Base-by-base conservation (phyloP, 2,797 vertebrate genomes). In the Oreonectes daqikongensis region DNA sequence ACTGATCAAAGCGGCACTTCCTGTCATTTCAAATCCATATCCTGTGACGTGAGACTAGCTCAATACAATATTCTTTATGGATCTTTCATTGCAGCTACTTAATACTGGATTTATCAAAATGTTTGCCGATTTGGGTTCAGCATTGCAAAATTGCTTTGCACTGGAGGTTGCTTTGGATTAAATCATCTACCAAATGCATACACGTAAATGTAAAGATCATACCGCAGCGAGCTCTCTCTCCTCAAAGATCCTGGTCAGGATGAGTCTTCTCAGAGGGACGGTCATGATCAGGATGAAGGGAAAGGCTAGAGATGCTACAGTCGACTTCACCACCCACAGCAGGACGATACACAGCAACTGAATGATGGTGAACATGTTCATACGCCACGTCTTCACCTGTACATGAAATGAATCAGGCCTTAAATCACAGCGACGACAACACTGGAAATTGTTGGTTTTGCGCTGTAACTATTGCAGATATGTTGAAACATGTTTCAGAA, bases 241-340 rank as follows among this genome's bases (percentile, higher is more conserved):
- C 2, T 96, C 93, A 86, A 99, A 99, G 85, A 99, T 93, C 85
- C 91, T 91, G 72, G 96, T 94, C 86, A 99, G 94, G 79, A 99
- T 76, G 59, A 96, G 94, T 73, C 94, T 95, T 64, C 98, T 93
- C 81, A 99, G 91, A 1, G 98, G 97, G 81, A 99, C 97, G 0
- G 98, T 99, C 93, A 99, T 95, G 91, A 99, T 96, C 86, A 99
- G 94, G 89, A 99, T 90, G 50, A 99, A 99, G 80, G 98, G 98
- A 84, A 99, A 99, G 12, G 98, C 98, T 84, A 99, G 88, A 0
- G 98, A 99, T 24, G 93, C 96, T 53, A 89, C 94, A 0, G 97
- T 98, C 30, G 97, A 99, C 89, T 99, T 99, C 79, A 99, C 95
- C 70, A 95, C 95, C 98, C 98, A 99, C 78, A 99, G 92, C 55